phyloP scores from a whole-genome alignment of 2,797 vertebrate genomes.

The Urocyon cinereoargenteus region DNA sequence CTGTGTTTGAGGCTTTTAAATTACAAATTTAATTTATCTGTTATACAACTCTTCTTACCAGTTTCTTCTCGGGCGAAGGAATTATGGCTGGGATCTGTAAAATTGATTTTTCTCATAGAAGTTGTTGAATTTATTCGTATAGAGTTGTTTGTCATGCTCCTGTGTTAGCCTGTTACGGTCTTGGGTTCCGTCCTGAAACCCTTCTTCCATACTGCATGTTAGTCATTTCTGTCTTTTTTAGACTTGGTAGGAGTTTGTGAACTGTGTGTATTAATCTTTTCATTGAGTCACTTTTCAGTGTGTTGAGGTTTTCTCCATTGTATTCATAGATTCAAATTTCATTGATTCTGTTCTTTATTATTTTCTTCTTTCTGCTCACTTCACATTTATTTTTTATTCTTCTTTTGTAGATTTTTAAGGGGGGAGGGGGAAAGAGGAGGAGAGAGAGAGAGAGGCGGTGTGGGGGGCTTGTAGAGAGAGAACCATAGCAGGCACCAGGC shows the following conservation, averaged over 20 bases:
- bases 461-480: no score
- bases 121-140: neutral
- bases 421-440: no score
- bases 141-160: neutral
- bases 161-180: neutral
- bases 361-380: neutral
- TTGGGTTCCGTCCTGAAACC: neutral
- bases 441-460: no score
- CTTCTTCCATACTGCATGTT: neutral
- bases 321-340: neutral
- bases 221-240: neutral
- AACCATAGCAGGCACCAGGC: no score
- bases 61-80: neutral
- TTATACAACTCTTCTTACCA: neutral
- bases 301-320: neutral
- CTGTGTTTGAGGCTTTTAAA: neutral
- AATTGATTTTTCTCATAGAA: neutral
- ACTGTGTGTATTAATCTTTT: neutral
- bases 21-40: neutral
- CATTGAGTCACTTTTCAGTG: neutral
- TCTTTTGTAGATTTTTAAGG: neutral
- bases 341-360: neutral
- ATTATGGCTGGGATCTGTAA: neutral
- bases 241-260: neutral
- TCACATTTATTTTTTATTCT: neutral